Evolutionary conservation across 1,140 invertebrate genomes (phyloP).

Genomic region (Daktulosphaira vitifoliae): DNA sequence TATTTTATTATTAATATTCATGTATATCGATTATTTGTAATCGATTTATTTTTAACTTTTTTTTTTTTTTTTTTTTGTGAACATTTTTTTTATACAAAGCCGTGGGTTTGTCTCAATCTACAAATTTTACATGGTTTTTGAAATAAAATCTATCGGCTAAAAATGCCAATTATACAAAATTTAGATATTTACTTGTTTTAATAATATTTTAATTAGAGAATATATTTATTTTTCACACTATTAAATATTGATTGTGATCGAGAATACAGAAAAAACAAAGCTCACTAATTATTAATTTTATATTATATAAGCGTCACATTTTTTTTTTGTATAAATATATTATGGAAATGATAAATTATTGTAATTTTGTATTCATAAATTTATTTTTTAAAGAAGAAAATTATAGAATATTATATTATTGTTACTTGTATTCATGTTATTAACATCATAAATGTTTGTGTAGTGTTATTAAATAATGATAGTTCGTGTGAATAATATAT

Average conservation of each 20-base stretch:
- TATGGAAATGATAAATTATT: constrained; percentile 10
- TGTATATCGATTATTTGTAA: too few relatives aligned
- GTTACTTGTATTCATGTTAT: constrained; percentile 14
- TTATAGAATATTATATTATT: constrained; percentile 10
- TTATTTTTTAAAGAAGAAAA: constrained; percentile 23
- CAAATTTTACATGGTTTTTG: constrained; percentile 8
- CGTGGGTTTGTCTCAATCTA: constrained; percentile 1
- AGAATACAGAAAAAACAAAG: constrained; percentile 6
- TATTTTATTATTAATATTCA: too few relatives aligned
- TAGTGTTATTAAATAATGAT: constrained; percentile 15
- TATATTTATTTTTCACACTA: too few relatives aligned
- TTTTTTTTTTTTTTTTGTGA: not conserved
- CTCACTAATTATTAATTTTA: constrained; percentile 25
- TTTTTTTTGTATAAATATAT: not conserved
- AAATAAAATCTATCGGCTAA: too few relatives aligned
- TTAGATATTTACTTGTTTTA: too few relatives aligned
- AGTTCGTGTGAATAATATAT: constrained; percentile 12
- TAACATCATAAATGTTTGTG: constrained; percentile 18
- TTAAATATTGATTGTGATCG: too few relatives aligned
- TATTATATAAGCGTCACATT: constrained; percentile 3
- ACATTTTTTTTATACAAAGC: not conserved
- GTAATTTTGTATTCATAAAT: constrained; percentile 21
- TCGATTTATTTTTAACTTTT: not conserved
- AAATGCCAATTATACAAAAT: too few relatives aligned
- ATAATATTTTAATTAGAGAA: too few relatives aligned